Evolutionary conservation across 1,140 invertebrate genomes (phyloP).

Genomic region (Battus philenor): DNA sequence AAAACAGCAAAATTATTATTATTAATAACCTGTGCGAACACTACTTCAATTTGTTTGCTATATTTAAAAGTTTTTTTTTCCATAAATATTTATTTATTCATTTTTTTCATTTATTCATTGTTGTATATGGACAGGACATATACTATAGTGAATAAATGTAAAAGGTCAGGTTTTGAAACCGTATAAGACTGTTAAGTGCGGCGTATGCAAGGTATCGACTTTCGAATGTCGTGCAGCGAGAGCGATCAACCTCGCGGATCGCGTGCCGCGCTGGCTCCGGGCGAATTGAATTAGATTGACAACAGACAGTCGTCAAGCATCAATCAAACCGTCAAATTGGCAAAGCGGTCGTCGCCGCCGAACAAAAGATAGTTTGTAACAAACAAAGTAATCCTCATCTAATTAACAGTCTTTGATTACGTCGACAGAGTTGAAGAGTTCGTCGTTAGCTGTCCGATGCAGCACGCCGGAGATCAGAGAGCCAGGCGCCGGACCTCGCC

Average conservation of each 20-base stretch:
- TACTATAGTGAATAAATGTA: no score
- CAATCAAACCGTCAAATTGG: conserved; percentile 45
- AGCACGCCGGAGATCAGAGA: conserved; percentile 46
- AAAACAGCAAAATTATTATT: no score
- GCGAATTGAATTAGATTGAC: conserved; percentile 53
- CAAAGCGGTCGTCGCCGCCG: conserved; percentile 24
- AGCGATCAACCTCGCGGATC: conserved; percentile 35
- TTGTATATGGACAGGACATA: no score
- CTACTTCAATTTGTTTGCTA: no score
- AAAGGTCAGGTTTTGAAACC: no score
- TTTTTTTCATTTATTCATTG: no score
- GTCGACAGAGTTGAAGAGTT: conserved; percentile 46
- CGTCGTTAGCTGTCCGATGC: conserved; percentile 57
- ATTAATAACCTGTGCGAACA: no score
- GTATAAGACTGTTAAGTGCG: no score
- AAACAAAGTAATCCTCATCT: conserved; percentile 16
- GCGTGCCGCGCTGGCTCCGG: conserved; percentile 35
- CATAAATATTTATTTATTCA: no score
- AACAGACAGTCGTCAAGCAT: conserved; percentile 43
- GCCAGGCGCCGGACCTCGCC: conserved; percentile 44
- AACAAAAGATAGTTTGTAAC: conserved; percentile 12
- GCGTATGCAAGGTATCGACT: conserved; percentile 8
- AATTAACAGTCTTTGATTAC: conserved; percentile 19
- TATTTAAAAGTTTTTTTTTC: no score
- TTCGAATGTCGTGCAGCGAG: conserved; percentile 25